phyloP scores from a whole-genome alignment of 2,797 vertebrate genomes.

The Bufotes viridis region DNA sequence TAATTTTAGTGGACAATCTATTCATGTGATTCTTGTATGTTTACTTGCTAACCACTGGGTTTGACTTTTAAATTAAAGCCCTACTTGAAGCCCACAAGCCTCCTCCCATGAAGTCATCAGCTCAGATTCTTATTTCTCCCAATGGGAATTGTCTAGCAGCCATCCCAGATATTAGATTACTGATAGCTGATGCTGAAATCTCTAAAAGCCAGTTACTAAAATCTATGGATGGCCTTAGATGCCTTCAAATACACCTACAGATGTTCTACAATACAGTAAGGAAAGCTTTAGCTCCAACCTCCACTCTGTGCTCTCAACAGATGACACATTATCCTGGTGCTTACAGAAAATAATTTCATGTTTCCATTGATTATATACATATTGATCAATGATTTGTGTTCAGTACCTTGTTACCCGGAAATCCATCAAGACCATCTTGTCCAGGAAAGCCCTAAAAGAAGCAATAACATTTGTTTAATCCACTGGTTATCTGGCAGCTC shows the following conservation, averaged over 20 bases:
- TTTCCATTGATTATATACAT: not conserved
- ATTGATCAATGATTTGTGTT: not conserved
- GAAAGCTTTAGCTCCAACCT: no score
- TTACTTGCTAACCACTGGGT: no score
- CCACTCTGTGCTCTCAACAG: no score
- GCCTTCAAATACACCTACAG: no score
- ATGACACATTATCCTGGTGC: not conserved
- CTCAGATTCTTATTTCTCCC: not conserved
- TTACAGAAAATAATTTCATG: not conserved
- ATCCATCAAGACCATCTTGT: constrained; percentile 80
- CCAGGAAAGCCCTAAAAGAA: constrained; percentile 82
- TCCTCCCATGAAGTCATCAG: not conserved
- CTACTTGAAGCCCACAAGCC: not conserved
- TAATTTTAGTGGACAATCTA: no score
- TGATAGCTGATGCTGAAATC: no score
- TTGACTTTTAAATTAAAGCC: not conserved
- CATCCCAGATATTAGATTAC: no score
- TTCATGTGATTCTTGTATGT: no score
- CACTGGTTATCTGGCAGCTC: not conserved
- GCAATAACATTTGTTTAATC: constrained; percentile 2
- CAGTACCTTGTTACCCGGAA: constrained; percentile 77
- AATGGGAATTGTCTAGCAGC: no score
- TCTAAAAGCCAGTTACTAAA: no score
- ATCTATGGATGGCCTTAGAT: no score
- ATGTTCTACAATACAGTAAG: no score